These are phyloP conservation scores for Cacatua alba DNA, from an alignment of 2,113 vertebrate species.

Conservation along the genomic window DNA sequence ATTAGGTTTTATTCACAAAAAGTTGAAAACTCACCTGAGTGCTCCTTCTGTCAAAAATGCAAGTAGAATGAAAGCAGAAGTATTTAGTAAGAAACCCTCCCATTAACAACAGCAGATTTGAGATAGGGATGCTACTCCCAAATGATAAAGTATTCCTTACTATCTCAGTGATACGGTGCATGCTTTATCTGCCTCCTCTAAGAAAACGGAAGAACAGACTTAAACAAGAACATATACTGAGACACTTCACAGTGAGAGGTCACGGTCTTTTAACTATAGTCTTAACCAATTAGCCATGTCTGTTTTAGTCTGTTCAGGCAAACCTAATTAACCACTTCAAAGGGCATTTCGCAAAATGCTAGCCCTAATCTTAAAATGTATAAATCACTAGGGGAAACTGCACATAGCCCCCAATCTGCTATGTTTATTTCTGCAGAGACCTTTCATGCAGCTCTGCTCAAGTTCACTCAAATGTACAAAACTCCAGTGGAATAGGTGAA, in stretches of 20 bases:
- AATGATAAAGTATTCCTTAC: not conserved
- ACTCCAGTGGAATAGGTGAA: not conserved
- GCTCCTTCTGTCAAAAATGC: slow-evolving; percentile 5
- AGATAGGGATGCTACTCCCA: not conserved
- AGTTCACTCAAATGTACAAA: not conserved
- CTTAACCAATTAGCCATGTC: slow-evolving; percentile 5
- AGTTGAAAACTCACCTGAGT: not conserved
- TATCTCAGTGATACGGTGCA: not conserved
- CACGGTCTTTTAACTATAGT: not conserved
- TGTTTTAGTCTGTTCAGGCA: not conserved
- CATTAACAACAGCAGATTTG: not conserved
- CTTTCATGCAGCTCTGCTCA: not conserved
- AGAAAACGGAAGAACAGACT: not conserved
- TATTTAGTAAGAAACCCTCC: not conserved
- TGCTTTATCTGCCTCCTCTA: not conserved
- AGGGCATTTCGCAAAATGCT: not conserved
- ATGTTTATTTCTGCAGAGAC: not conserved
- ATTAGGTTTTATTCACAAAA: not conserved
- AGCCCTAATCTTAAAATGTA: slow-evolving; percentile 7
- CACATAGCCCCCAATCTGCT: not conserved
- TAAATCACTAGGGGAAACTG: not conserved
- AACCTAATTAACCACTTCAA: slow-evolving; percentile 18
- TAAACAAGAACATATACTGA: not conserved
- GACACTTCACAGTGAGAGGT: not conserved
- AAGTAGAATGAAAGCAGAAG: not conserved